These are phyloP conservation scores for Tiaroga cobitis DNA, from an alignment of 2,797 vertebrate species.

Conservation along the genomic window DNA sequence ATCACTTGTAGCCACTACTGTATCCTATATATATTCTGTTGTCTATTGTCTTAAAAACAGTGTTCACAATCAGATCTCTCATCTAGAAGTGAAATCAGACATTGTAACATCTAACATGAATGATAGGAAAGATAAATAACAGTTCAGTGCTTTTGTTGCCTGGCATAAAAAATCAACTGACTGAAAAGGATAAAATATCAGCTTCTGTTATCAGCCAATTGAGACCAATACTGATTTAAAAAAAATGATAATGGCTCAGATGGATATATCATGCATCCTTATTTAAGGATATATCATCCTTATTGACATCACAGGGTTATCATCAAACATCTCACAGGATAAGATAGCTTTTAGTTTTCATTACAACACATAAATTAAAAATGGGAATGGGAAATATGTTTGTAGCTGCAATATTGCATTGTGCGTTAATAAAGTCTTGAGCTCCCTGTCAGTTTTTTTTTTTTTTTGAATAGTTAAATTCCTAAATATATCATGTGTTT, in stretches of 20 bases:
- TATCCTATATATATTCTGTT: not conserved
- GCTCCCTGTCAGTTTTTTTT: constrained; percentile 50
- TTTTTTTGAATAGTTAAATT: constrained; percentile 31
- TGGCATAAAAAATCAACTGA: not conserved
- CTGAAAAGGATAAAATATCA: not conserved
- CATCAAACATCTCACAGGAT: not conserved
- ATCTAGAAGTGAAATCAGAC: not conserved
- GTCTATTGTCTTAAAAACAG: not conserved
- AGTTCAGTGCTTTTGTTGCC: not conserved
- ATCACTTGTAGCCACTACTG: not conserved
- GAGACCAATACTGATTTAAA: not conserved
- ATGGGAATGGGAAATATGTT: constrained; percentile 21
- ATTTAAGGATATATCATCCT: not conserved
- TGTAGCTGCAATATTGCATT: constrained; percentile 32
- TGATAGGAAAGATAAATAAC: not conserved
- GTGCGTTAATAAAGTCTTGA: constrained; percentile 41
- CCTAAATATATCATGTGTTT: constrained; percentile 68
- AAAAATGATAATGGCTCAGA: not conserved
- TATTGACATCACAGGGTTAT: not conserved
- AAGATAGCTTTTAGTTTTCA: not conserved
- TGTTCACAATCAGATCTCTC: not conserved
- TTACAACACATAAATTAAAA: not conserved
- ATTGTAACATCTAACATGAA: not conserved
- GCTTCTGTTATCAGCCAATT: not conserved
- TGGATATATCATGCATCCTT: not conserved